Evolutionary conservation across 92 coral and sea anemone genomes (phyloP).

Genomic region (Plumapathes pennacea): DNA sequence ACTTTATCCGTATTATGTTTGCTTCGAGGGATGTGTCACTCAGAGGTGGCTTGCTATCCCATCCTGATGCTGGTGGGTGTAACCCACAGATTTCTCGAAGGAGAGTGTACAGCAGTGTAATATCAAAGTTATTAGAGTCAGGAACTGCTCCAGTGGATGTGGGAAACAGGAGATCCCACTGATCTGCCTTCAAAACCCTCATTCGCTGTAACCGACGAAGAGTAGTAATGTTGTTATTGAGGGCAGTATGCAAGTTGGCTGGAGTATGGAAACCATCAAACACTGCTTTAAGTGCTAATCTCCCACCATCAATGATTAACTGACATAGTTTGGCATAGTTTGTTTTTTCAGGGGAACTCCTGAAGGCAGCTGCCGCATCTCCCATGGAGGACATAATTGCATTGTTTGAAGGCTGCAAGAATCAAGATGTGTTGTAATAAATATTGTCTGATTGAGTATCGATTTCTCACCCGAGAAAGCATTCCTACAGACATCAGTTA

Average conservation of each 20-base stretch:
- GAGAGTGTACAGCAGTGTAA: background rate
- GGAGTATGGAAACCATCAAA: constrained; percentile 2
- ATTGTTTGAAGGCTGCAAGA: no score
- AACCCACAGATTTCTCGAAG: background rate
- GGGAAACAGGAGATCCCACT: constrained; percentile 11
- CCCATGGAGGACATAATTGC: no score
- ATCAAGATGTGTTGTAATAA: no score
- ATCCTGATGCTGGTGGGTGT: background rate
- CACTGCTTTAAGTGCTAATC: constrained; percentile 5
- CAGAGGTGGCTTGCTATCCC: background rate
- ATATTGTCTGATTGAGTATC: no score
- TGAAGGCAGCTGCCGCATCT: no score
- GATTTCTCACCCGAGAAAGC: no score
- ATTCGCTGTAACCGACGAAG: background rate
- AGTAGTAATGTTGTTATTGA: background rate
- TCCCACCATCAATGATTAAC: constrained; percentile 15
- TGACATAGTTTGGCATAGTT: no score
- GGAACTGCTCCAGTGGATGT: background rate
- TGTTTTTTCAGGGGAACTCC: no score
- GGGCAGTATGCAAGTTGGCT: background rate
- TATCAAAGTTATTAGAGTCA: background rate
- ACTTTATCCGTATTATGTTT: constrained; percentile 1
- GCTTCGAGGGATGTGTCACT: background rate
- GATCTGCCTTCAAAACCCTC: constrained; percentile 1
- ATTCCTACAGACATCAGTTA: no score